Conservation (phyloP, 2,888 invertebrate genomes). For the Xanthia togata region DNA sequence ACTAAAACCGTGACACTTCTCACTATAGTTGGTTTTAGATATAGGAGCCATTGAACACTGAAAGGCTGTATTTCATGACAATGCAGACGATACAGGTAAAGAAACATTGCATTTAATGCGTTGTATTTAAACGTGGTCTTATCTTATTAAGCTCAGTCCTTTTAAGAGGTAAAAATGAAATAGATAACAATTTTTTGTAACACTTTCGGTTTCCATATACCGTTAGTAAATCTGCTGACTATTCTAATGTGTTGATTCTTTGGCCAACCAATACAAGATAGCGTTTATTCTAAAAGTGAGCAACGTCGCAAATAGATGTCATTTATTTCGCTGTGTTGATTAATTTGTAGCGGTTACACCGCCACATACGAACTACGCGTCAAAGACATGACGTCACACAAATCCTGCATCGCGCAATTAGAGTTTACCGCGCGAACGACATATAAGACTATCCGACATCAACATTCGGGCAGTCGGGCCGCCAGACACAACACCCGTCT, state of each 20-base stretch:
- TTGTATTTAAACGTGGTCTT: constrained; percentile 62
- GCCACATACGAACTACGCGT: too few species aligned
- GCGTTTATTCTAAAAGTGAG: too few species aligned
- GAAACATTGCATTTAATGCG: constrained; percentile 69
- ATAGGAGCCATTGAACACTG: constrained; percentile 7
- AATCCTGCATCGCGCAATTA: too few species aligned
- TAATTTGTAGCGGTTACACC: too few species aligned
- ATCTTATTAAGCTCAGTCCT: neutral
- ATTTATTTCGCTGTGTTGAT: too few species aligned
- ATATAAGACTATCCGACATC: too few species aligned
- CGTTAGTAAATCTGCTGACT: neutral
- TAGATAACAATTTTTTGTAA: neutral
- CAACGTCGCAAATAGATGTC: too few species aligned
- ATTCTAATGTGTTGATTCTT: neutral
- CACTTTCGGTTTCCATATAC: neutral
- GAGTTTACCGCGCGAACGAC: too few species aligned
- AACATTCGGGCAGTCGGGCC: too few species aligned
- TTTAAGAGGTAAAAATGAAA: constrained; percentile 2
- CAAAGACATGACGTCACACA: too few species aligned
- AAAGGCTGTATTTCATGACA: constrained; percentile 55
- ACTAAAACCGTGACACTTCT: neutral
- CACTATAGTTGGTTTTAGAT: neutral
- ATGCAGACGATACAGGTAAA: constrained; percentile 40
- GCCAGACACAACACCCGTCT: too few species aligned
- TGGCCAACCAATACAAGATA: too few species aligned